Base-by-base conservation (phyloP, 2,113 vertebrate species). In the Emydocephalus ijimae region DNA sequence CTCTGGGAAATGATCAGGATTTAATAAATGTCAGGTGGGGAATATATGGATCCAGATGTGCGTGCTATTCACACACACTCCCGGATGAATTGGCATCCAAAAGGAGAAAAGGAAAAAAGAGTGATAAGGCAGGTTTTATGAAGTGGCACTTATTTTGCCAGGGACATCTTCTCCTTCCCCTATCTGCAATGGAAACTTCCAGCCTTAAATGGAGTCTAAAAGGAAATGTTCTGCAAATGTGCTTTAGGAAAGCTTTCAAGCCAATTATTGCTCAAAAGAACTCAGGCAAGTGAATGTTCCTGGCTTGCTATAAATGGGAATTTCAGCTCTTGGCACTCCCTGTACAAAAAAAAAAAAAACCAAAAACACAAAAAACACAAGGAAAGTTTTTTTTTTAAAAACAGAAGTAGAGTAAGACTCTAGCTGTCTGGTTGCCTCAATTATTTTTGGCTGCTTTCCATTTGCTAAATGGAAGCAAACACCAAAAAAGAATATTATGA, bases 271-370 rank as follows among this genome's bases (percentile, higher is more conserved):
- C 5, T 92, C 88, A 93, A 96, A 95, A 94, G 90, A 0, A 89
- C 1, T 50, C 87, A 93, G 91, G 93, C 95, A 96, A 95, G 39
- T 8, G 74, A 43, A 50, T 50, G 23, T 90, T 86, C 69, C 85
- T 94, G 86, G 90, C 87, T 39, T 87, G 34, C 56, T 92, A 61
- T 90, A 93, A 95, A 95, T 91, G 81, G 90, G 93, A 95, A 94
- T 86, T 92, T 90, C 85, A 94, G 87, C 59, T 95, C 64, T 94
- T 94, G 91, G 89, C 39, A 39, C 54, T 45, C 5, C 34, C 91
- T 88, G 34, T 87, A 94, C 87, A 91, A 45, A 89, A 93, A 39
- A 85, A 50, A 39, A 39, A 39, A 39, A 48, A 7, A 48, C 1
- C 8, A 92, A 64, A 45, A 45, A 45, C n/a, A n/a, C n/a, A n/a